Percentiles rank a stretch among this genome's conserved stretches.
These are phyloP conservation scores for Thermophis baileyi DNA, from an alignment of 2,113 vertebrate species.

Conservation along the genomic window DNA sequence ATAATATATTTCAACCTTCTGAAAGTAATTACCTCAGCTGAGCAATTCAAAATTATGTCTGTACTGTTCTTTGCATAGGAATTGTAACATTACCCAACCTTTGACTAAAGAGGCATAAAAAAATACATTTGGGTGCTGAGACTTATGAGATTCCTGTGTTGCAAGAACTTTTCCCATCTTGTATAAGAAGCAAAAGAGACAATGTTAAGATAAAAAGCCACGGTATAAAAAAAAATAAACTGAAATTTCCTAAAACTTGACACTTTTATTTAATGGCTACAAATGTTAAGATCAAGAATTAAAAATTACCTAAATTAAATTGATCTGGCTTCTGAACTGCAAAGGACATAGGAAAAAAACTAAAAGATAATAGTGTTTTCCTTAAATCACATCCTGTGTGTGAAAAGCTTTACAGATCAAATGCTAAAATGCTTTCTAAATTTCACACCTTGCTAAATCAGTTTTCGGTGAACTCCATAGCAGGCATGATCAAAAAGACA, in stretches of 20 bases:
- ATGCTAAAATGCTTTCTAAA: slow-evolving; percentile 10
- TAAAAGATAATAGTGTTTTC: slow-evolving; percentile 10
- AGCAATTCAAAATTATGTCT: background rate
- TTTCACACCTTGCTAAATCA: slow-evolving; percentile 7
- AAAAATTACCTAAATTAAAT: slow-evolving; percentile 35
- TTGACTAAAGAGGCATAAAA: background rate
- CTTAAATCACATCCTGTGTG: background rate
- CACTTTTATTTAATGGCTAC: background rate
- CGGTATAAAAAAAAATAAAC: background rate
- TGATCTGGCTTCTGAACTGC: background rate
- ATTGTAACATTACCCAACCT: background rate
- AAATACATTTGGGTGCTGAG: background rate
- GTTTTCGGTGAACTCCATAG: background rate
- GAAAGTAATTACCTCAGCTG: background rate
- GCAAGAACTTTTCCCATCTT: background rate
- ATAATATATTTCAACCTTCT: background rate
- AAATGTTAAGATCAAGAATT: slow-evolving; percentile 32
- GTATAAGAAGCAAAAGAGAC: background rate
- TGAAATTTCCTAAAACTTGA: background rate
- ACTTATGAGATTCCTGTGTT: background rate
- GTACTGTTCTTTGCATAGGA: background rate
- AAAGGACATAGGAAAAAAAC: background rate
- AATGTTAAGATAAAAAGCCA: background rate
- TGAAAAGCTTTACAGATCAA: background rate
- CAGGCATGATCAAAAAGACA: background rate